Conservation (phyloP, 1,140 invertebrate genomes). For the Aethina tumida region DNA sequence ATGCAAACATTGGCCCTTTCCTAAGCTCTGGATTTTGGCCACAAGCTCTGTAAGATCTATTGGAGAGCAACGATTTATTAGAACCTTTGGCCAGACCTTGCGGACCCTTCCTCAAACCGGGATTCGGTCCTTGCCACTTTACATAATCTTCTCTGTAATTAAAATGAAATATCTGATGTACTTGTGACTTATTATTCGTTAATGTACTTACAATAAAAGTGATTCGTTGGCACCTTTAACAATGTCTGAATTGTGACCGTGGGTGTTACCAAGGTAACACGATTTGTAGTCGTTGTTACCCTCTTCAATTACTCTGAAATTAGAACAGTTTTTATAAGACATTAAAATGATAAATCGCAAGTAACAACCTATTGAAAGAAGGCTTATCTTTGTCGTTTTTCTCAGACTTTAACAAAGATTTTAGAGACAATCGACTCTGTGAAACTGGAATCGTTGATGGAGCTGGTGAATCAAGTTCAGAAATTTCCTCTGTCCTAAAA, state of each 20-base stretch:
- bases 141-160: slow-evolving; percentile 53
- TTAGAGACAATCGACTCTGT: slow-evolving; percentile 33
- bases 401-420: slow-evolving; percentile 29
- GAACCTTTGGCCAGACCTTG: slow-evolving; percentile 43
- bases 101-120: slow-evolving; percentile 36
- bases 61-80: slow-evolving; percentile 39
- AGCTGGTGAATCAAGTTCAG: slow-evolving; percentile 2
- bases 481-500: not conserved
- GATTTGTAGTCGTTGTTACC: slow-evolving; percentile 41
- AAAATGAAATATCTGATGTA: slow-evolving; percentile 11
- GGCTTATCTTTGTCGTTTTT: slow-evolving; percentile 23
- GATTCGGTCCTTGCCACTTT: slow-evolving; percentile 58
- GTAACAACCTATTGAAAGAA: slow-evolving; percentile 13
- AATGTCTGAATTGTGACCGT: slow-evolving; percentile 49
- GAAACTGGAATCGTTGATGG: slow-evolving; percentile 21
- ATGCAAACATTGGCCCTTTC: slow-evolving; percentile 50
- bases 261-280: slow-evolving; percentile 41
- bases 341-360: slow-evolving; percentile 4
- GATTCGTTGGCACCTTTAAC: slow-evolving; percentile 55
- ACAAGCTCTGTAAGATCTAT: slow-evolving; percentile 39
- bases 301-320: slow-evolving; percentile 32
- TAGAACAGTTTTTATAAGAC: slow-evolving; percentile 5
- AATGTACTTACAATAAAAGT: slow-evolving; percentile 51
- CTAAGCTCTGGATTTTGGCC: slow-evolving; percentile 50
- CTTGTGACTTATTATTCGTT: not conserved